A percentile compares a stretch with the other conserved stretches of the same genome.
These are phyloP conservation scores for Heliopora coerulea DNA, from an alignment of 92 coral and sea anemone species.

Conservation along the genomic window DNA sequence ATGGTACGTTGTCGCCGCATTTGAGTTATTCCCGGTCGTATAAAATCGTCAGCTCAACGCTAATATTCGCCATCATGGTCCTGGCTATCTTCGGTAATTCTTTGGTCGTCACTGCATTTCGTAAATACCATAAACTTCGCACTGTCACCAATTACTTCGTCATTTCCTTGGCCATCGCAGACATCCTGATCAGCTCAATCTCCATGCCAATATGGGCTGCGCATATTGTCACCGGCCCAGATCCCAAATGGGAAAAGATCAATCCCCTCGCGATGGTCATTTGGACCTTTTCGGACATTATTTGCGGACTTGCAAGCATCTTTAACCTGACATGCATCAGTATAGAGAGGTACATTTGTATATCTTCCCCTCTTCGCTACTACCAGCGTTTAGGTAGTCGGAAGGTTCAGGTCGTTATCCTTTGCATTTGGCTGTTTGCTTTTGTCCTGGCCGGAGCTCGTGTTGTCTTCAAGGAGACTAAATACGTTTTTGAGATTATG, in stretches of 20 bases:
- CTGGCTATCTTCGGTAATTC: conserved; percentile 72
- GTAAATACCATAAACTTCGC: conserved; percentile 66
- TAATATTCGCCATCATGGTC: conserved; percentile 69
- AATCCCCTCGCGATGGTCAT: conserved; percentile 20
- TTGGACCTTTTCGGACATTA: conserved; percentile 84
- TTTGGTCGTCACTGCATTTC: conserved; percentile 68
- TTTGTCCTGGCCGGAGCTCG: conserved; percentile 68
- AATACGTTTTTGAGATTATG: conserved; percentile 74
- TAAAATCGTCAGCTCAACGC: conserved; percentile 60
- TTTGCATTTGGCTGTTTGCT: conserved; percentile 75
- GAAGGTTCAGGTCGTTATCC: conserved; percentile 62
- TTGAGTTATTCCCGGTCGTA: conserved; percentile 6
- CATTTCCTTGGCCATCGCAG: conserved; percentile 75
- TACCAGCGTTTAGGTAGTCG: conserved; percentile 75
- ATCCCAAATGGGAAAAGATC: conserved; percentile 17
- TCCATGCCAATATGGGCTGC: conserved; percentile 30
- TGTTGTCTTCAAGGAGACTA: conserved; percentile 56
- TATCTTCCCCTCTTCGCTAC: conserved; percentile 79
- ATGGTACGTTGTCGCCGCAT: background rate
- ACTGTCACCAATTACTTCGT: conserved; percentile 76
- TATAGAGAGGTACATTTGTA: conserved; percentile 85
- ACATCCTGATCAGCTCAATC: conserved; percentile 34
- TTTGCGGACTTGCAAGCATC: conserved; percentile 86
- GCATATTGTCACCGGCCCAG: conserved; percentile 35
- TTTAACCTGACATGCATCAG: conserved; percentile 84